phyloP scores from a whole-genome alignment of 2,113 vertebrate genomes.

The Larimichthys polyactis region DNA sequence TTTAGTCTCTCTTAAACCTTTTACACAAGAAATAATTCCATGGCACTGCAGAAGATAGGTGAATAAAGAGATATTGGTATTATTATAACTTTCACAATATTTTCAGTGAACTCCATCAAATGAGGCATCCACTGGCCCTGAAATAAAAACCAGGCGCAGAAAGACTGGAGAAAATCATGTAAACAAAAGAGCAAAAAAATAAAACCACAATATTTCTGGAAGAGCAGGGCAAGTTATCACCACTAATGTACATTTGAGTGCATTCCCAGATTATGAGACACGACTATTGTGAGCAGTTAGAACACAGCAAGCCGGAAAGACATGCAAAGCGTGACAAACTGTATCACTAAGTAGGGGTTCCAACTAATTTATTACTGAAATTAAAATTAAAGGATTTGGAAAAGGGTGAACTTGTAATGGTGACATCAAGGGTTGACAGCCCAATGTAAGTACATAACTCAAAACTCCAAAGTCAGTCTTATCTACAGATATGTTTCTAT shows the following conservation, averaged over 20 bases:
- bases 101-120: background rate
- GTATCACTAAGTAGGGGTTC: background rate
- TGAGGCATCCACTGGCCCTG: background rate
- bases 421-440: background rate
- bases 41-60: background rate
- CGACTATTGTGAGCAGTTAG: background rate
- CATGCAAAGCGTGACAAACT: slow-evolving; percentile 10
- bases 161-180: slow-evolving; percentile 30
- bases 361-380: background rate
- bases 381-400: background rate
- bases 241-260: slow-evolving; percentile 44
- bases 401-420: background rate
- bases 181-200: slow-evolving; percentile 32
- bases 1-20: background rate
- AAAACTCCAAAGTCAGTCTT: background rate
- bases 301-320: slow-evolving; percentile 14
- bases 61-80: slow-evolving; percentile 15
- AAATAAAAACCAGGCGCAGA: background rate
- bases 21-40: background rate
- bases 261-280: slow-evolving; percentile 51
- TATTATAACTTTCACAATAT: slow-evolving; percentile 12
- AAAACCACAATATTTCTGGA: slow-evolving; percentile 39
- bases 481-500: background rate
- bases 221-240: slow-evolving; percentile 37
- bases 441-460: background rate